Base-by-base conservation (phyloP, 2,113 vertebrate species). In the Pelmatolapia mariae region DNA sequence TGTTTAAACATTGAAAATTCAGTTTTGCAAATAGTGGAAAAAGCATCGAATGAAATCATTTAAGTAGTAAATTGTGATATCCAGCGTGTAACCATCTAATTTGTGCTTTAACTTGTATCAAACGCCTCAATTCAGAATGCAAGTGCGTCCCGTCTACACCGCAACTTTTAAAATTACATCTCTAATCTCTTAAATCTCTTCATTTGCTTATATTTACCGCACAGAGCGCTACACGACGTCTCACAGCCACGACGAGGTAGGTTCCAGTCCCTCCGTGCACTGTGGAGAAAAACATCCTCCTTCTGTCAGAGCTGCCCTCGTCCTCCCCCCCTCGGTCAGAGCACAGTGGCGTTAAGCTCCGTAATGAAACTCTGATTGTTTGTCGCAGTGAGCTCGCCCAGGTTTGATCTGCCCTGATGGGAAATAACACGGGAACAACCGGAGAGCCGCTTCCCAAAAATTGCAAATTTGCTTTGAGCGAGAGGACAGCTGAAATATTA, bases 281-380 rank as follows among this genome's bases (percentile, higher is more conserved):
- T 26, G 68, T 26, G 22, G 22, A 73, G 13, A 26, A 45, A 45
- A 73, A 10, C 40, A 10, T 45, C 38, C 2, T 71, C 38, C 13
- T 73, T 7, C 38, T 10, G 38, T 19, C 43, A 29, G 9, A 5
- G 2, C 43, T 47, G 16, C 71, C 71, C 24, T 71, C 36, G 1
- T 4, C 7, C 33, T 5, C 19, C 63, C 36, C 36, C 57, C 40
- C 15, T 3, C 16, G 2, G 10, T 50, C 16, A 18, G 43, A 76
- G 24, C 71, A 31, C 43, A 19, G 0, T 43, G 6, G 29, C 45
- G 1, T 81, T 52, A 85, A 86, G 53, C 80, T 61, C 52, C 54
- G 1, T 90, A 90, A 92, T 92, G 85, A 91, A 92, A 80, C 81
- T 76, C 50, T 66, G 87, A 87, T 84, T 82, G 92, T 86, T 86